phyloP scores from a whole-genome alignment of 2,113 vertebrate genomes.

The Oryctolagus cuniculus region mOryCun1.1 NC_091434.1:144493501-144494000 shows the following conservation, averaged over 20 bases:
- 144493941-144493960: background rate
- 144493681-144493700: background rate
- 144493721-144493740: background rate
- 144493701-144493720: background rate
- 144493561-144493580: too few species aligned
- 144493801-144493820: slow-evolving; percentile 4
- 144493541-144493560: too few species aligned
- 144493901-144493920: background rate
- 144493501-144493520: too few species aligned
- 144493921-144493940: background rate
- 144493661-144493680: background rate
- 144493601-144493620: too few species aligned
- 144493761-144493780: background rate
- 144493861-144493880: background rate
- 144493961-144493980: background rate
- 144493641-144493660: background rate
- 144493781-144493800: background rate
- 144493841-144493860: background rate
- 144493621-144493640: background rate
- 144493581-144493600: too few species aligned
- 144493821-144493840: background rate
- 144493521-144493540: too few species aligned
- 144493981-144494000: background rate
- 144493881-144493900: background rate
- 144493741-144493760: background rate